Base-by-base conservation (phyloP, 2,113 vertebrate species). In the Thamnophis sirtalis region DNA sequence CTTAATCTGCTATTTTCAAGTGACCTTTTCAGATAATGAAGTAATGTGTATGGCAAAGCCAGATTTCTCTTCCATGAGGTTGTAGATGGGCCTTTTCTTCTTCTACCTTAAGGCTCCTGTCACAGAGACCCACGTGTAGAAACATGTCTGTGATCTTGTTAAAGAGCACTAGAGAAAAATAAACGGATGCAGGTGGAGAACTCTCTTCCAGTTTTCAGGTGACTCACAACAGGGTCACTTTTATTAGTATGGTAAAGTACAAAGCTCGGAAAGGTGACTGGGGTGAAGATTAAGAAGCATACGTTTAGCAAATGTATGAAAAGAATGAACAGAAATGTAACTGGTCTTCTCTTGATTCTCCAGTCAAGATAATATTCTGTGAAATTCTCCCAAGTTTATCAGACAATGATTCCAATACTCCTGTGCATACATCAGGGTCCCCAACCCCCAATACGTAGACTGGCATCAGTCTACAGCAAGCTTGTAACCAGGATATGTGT, bases 141-240 rank as follows among this genome's bases (percentile, higher is more conserved):
- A 33, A 84, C 87, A 89, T 38, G 53, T 48, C n/a, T 84, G 17
- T 17, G 48, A 56, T 50, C 38, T 50, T 84, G 43, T 54, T 84
- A 84, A 56, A 60, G 17, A 21, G 56, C 84, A 43, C 49, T 48
- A 43, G 19, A 68, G 33, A 13, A 11, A 84, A 89, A 58, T 17
- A 54, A 90, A 90, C 80, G 13, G 49, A 54, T 33, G 10, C 48
- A 58, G 53, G 33, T 50, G 33, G 90, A 86, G 24, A 84, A 80
- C 11, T 19, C 4, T 87, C 50, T 26, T 87, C 22, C 60, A 92
- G 60, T 19, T 55, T 68, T 80, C 26, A 33, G 53, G 17, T 92
- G 53, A 92, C 48, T 92, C 54, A 84, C 28, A 22, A 89, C 53
- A 60, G 73, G 73, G 87, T 73, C 91, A 89, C 7, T 85, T 92